These are phyloP conservation scores for Panagrolaimus sp. DNA, from an alignment of 1,140 invertebrate species.

Conservation along the genomic window DNA sequence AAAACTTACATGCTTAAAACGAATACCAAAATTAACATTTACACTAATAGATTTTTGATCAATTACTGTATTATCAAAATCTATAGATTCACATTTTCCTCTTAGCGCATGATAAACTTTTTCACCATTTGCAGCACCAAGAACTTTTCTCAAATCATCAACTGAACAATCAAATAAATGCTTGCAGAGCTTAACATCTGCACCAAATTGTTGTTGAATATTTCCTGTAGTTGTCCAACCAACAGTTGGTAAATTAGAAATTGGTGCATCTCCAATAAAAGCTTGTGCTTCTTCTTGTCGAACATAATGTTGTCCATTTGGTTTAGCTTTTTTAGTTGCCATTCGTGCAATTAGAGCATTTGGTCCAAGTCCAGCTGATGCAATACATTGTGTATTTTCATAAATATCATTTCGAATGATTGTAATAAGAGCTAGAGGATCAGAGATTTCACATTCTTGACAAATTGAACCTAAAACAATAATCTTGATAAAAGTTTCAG, in stretches of 20 bases:
- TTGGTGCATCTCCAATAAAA: constrained; percentile 66
- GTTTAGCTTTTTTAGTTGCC: constrained; percentile 86
- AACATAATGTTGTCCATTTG: constrained; percentile 78
- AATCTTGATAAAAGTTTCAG: too few relatives aligned
- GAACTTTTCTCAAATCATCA: constrained; percentile 62
- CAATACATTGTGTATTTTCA: constrained; percentile 75
- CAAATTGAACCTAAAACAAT: too few relatives aligned
- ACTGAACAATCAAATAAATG: constrained; percentile 10
- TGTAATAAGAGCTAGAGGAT: constrained; percentile 71
- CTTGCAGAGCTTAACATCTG: constrained; percentile 11
- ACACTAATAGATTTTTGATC: constrained; percentile 8
- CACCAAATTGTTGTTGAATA: constrained; percentile 60
- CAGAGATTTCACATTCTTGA: constrained; percentile 63
- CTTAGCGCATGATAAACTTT: not conserved
- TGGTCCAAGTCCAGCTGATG: constrained; percentile 77
- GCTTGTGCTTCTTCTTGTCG: constrained; percentile 64
- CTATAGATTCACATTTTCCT: constrained; percentile 46
- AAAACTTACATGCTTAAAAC: constrained; percentile 48
- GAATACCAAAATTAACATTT: constrained; percentile 4
- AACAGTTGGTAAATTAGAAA: constrained; percentile 64
- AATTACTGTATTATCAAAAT: constrained; percentile 65
- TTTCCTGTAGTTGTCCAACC: constrained; percentile 69
- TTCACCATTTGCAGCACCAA: constrained; percentile 12
- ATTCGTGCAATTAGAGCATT: constrained; percentile 76
- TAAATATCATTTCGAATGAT: constrained; percentile 72